Evolutionary conservation across 92 coral and sea anemone species (phyloP).

Genomic region (Phenganax marumi): DNA sequence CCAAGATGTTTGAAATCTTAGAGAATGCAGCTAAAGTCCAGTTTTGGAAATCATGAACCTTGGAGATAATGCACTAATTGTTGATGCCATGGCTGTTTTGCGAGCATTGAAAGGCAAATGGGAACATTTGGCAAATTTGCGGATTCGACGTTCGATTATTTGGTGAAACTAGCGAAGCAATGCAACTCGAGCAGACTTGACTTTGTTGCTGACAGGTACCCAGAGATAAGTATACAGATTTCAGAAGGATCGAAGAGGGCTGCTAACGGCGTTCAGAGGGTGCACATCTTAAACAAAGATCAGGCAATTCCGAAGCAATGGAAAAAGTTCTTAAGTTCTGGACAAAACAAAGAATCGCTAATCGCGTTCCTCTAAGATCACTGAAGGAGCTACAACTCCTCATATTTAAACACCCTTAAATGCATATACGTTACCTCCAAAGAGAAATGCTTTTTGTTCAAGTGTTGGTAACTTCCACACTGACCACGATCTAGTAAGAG

Average conservation of each 20-base stretch:
- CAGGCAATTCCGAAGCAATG: slow-evolving; percentile 42
- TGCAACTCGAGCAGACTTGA: neutral
- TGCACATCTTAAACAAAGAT: slow-evolving; percentile 35
- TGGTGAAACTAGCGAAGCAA: too few relatives aligned
- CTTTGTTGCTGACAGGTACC: neutral
- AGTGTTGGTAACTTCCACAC: neutral
- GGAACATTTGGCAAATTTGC: neutral
- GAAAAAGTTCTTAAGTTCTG: slow-evolving; percentile 53
- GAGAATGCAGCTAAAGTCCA: slow-evolving; percentile 32
- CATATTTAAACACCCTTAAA: neutral
- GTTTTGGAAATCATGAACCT: slow-evolving; percentile 1
- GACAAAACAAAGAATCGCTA: slow-evolving; percentile 50
- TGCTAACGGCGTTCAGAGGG: slow-evolving; percentile 37
- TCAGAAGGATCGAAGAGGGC: neutral
- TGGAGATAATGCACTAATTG: slow-evolving; percentile 28
- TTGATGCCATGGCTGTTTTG: slow-evolving; percentile 49
- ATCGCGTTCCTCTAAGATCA: slow-evolving; percentile 33
- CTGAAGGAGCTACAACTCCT: slow-evolving; percentile 37
- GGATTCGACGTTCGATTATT: neutral
- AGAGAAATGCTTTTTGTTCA: slow-evolving; percentile 1
- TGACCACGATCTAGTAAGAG: neutral
- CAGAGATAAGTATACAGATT: too few relatives aligned
- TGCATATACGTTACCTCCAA: neutral
- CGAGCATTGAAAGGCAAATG: slow-evolving; percentile 38
- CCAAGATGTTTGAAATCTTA: slow-evolving; percentile 31